These are phyloP conservation scores for Micromussa lordhowensis DNA, from an alignment of 92 coral and sea anemone species.

Conservation along the genomic window DNA sequence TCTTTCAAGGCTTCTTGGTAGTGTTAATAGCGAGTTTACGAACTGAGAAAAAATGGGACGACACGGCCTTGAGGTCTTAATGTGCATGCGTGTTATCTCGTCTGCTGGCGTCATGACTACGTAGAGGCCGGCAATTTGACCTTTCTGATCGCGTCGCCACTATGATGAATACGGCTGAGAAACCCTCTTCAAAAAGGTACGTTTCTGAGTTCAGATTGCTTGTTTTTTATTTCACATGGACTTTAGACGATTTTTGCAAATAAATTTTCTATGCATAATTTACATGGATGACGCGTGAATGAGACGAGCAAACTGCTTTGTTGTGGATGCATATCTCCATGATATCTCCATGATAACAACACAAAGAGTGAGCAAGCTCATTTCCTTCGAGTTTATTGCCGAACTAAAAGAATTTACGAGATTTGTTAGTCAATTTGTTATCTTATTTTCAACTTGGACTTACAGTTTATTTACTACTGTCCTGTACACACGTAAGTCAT, in stretches of 20 bases:
- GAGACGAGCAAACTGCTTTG: conserved; percentile 29
- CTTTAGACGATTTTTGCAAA: conserved; percentile 16
- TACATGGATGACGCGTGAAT: conserved; percentile 1
- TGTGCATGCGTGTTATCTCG: conserved; percentile 30
- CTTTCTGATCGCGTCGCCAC: conserved; percentile 42
- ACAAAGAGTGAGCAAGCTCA: too few relatives aligned
- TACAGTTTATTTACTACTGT: conserved; percentile 47
- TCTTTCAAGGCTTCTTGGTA: not conserved
- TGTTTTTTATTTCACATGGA: too few relatives aligned
- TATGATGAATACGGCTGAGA: conserved; percentile 47
- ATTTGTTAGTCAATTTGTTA: conserved; percentile 43
- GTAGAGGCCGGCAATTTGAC: conserved; percentile 38
- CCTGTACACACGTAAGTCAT: conserved; percentile 40
- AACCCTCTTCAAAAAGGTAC: conserved; percentile 46
- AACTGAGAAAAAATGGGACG: conserved; percentile 36
- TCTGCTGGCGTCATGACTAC: conserved; percentile 41
- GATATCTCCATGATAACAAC: conserved; percentile 15
- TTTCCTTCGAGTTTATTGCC: too few relatives aligned
- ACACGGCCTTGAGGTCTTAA: conserved; percentile 24
- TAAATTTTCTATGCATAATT: conserved; percentile 10
- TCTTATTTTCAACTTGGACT: conserved; percentile 51
- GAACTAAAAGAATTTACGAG: too few relatives aligned
- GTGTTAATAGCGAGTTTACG: conserved; percentile 18
- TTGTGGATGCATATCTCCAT: conserved; percentile 29
- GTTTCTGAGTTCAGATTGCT: conserved; percentile 31